Evolutionary conservation across 2,888 invertebrate species (phyloP).

Genomic region (Nasonovia ribisnigri): DNA sequence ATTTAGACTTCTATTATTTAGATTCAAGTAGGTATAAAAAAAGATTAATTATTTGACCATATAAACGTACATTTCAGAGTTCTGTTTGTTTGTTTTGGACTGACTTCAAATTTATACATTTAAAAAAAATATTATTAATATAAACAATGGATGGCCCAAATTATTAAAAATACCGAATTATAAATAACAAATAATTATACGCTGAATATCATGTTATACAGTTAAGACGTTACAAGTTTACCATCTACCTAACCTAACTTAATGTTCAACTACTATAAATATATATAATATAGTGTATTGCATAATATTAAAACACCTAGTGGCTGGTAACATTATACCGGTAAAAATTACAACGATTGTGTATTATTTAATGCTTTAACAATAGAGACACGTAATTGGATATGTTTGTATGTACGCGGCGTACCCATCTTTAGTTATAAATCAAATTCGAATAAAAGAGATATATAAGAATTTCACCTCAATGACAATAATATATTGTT

Average conservation of each 20-base stretch:
- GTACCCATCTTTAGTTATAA: not conserved
- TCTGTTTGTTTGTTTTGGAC: not conserved
- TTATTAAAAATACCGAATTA: not conserved
- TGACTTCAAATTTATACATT: not conserved
- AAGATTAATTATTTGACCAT: not conserved
- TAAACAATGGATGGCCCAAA: conserved; percentile 1
- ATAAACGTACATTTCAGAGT: not conserved
- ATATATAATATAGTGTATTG: not conserved
- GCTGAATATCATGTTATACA: not conserved
- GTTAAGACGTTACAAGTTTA: not conserved
- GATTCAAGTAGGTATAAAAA: not conserved
- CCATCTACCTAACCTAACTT: not conserved
- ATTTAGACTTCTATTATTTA: not conserved
- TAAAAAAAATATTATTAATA: conserved; percentile 33
- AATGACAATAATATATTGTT: not conserved
- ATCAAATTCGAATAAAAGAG: not conserved
- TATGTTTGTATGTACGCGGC: not conserved
- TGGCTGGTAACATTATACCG: not conserved
- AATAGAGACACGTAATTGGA: not conserved
- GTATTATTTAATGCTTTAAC: not conserved
- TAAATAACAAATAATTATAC: not conserved
- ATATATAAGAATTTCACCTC: not conserved
- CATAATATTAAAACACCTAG: not conserved
- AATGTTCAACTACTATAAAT: not conserved
- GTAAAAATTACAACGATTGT: not conserved